These are phyloP conservation scores for Papilio xuthus DNA, from an alignment of 1,140 invertebrate species.

Conservation along the genomic window DNA sequence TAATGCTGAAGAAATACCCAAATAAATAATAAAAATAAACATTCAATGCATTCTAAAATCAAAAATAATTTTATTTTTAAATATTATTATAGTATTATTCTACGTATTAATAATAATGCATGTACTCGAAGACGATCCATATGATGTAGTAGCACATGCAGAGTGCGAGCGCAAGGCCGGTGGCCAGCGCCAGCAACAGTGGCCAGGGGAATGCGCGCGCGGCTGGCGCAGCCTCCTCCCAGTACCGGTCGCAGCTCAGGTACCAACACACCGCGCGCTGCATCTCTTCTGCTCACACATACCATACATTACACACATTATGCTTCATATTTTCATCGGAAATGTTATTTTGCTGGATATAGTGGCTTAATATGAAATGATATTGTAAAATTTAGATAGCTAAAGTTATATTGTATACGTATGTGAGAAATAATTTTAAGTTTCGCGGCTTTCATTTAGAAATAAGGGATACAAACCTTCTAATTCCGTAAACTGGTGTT, in stretches of 20 bases:
- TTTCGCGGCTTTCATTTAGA: neutral
- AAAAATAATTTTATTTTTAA: slow-evolving; percentile 1
- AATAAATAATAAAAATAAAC: neutral
- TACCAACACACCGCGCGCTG: slow-evolving; percentile 95
- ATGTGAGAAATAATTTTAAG: too few relatives aligned
- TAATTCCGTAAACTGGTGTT: slow-evolving; percentile 92
- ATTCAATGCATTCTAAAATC: neutral
- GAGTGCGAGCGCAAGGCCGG: slow-evolving; percentile 89
- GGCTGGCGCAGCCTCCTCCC: slow-evolving; percentile 90
- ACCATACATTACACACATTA: neutral
- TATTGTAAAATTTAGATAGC: too few relatives aligned
- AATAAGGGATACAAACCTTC: slow-evolving; percentile 83
- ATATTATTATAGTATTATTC: too few relatives aligned
- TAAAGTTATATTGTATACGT: too few relatives aligned
- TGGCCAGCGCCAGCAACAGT: slow-evolving; percentile 87
- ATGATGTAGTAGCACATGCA: slow-evolving; percentile 95
- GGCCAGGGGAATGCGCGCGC: slow-evolving; percentile 91
- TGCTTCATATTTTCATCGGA: too few relatives aligned
- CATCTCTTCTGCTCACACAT: slow-evolving; percentile 86
- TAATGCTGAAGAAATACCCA: neutral
- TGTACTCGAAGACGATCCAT: slow-evolving; percentile 94
- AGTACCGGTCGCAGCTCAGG: slow-evolving; percentile 94
- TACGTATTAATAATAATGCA: slow-evolving; percentile 48
- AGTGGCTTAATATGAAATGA: too few relatives aligned
- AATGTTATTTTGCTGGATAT: too few relatives aligned